A percentile compares a stretch with the other conserved stretches of the same genome.
Evolutionary conservation across 2,888 invertebrate species (phyloP).

Genomic region (Tricholauxania praeusta): DNA sequence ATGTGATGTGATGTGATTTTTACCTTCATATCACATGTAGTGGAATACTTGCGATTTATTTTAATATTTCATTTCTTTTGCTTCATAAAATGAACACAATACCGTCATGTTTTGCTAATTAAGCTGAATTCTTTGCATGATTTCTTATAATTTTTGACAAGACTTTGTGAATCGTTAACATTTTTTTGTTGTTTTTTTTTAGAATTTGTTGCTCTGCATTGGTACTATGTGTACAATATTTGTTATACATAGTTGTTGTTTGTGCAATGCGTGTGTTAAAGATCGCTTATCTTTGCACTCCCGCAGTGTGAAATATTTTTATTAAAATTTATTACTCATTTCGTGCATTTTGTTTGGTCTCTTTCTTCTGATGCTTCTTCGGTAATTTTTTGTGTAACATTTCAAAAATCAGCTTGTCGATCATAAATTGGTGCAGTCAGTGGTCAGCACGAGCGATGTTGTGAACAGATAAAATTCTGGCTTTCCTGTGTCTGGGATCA

Average conservation of each 20-base stretch:
- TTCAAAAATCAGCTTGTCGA: slow-evolving; percentile 30
- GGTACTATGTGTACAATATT: neutral
- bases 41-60: too few relatives aligned
- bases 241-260: neutral
- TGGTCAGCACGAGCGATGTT: slow-evolving; percentile 11
- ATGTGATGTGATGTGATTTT: too few relatives aligned
- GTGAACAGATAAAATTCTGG: slow-evolving; percentile 7
- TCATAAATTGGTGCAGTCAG: slow-evolving; percentile 34
- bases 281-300: slow-evolving; percentile 25
- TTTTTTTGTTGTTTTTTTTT: too few relatives aligned
- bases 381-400: slow-evolving; percentile 18
- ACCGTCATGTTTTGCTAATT: slow-evolving; percentile 33
- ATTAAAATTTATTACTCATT: slow-evolving; percentile 35
- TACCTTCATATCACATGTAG: too few relatives aligned
- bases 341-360: neutral
- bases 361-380: neutral
- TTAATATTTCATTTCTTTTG: too few relatives aligned
- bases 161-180: too few relatives aligned
- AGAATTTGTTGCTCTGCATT: too few relatives aligned
- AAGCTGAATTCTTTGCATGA: slow-evolving; percentile 15
- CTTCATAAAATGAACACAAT: slow-evolving; percentile 1
- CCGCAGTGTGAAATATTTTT: slow-evolving; percentile 36
- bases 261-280: slow-evolving; percentile 7
- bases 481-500: too few relatives aligned
- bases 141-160: too few relatives aligned